Base-by-base conservation (phyloP, 1,140 invertebrate species). In the Choristoneura fumiferana region DNA sequence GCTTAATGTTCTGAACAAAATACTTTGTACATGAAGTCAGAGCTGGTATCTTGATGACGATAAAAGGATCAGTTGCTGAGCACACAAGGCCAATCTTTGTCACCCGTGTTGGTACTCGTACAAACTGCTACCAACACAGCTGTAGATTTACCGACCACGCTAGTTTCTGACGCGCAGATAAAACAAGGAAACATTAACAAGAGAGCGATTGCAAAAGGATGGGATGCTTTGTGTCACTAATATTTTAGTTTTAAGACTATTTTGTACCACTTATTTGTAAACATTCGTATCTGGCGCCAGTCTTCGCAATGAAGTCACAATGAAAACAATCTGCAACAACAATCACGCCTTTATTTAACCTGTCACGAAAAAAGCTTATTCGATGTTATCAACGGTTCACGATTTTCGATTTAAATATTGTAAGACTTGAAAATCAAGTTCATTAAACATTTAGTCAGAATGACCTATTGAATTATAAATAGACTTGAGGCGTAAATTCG, bases 1-100 rank as follows among this genome's bases (percentile, higher is more conserved):
- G 53, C 61, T 70, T 69, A 71, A 45, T 60, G 66, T 62, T 69
- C 53, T 57, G 58, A 72, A 67, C 59, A 57, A 77, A 80, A 77
- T 78, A 66, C 69, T 62, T 63, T 61, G 69, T 62, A 68, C 61
- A 80, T 83, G 75, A 66, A 73, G 71, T 82, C 74, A 83, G 40
- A 71, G 35, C 39, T 57, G 39, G 58, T 66, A 62, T 63, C 54
- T 53, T 65, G 60, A 58, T 49, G 55, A 57, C 69, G 69, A 78
- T 76, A 74, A 77, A 78, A 71, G 64, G 65, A 80, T 77, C 69
- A 71, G 65, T 69, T 63, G 35, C 53, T 58, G 15, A 43, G 49
- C 29, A 63, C 15, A 63, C 67, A 71, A 76, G 73, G 69, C 59
- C 65, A 55, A 35, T 40, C 60, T 61, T 69, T 70, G 67, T 71